Evolutionary conservation across 2,888 invertebrate species (phyloP).

Genomic region (Cepaea hortensis): DNA sequence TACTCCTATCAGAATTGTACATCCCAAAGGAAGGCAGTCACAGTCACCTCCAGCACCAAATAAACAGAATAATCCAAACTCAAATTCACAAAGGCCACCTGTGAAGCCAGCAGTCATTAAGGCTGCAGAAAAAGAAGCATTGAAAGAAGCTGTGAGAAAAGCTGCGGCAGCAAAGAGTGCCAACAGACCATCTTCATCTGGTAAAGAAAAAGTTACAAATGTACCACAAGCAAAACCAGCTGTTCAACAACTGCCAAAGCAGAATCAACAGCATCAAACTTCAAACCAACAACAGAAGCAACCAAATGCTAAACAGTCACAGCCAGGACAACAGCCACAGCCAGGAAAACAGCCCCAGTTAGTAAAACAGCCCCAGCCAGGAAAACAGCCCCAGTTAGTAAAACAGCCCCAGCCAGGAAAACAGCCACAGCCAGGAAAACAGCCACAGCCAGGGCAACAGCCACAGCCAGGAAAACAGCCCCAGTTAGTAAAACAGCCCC

Average conservation of each 20-base stretch:
- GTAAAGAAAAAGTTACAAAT: not conserved
- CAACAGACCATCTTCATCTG: not conserved
- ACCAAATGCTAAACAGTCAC: not conserved
- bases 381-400: not conserved
- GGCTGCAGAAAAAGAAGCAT: not conserved
- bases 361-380: not conserved
- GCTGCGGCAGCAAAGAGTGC: slow-evolving; percentile 25
- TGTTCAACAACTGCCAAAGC: not conserved
- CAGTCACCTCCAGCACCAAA: not conserved
- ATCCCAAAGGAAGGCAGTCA: slow-evolving; percentile 23
- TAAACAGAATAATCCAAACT: not conserved
- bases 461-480: not conserved
- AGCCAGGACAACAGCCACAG: not conserved
- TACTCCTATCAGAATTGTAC: slow-evolving; percentile 37
- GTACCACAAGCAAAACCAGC: not conserved
- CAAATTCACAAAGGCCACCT: not conserved
- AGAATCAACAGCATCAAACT: slow-evolving; percentile 2
- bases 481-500: not conserved
- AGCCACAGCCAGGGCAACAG: not conserved
- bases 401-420: not conserved
- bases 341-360: not conserved
- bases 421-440: not conserved
- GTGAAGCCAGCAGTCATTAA: not conserved
- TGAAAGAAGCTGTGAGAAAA: slow-evolving; percentile 12
- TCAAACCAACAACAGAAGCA: slow-evolving; percentile 11